Evolutionary conservation across 2,797 vertebrate genomes (phyloP), one percentile per base, ranked within the genome.

Genomic region (Zenarchopterus dispar): DNA sequence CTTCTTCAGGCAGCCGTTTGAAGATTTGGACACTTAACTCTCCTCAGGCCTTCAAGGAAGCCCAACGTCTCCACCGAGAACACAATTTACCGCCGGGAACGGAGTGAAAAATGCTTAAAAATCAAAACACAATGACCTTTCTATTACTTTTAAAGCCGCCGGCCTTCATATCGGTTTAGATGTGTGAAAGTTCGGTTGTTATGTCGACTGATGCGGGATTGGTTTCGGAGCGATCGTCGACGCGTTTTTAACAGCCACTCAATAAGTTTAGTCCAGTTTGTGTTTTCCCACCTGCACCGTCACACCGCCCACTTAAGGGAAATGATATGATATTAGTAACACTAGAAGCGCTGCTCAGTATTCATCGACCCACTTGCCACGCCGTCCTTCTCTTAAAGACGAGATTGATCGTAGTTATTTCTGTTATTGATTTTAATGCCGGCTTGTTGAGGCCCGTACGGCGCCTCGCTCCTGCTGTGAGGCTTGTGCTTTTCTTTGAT

Each of bases 361-460:
- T 72, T 71, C 77, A 91, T 94, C 56, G 90, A 93, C 73, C 73
- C 1, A 21, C 44, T 21, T 62, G 65, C 73, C 79, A 70, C 85
- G 86, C 86, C 47, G 22, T 62, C 73, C 68, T 70, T 56, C 75
- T 87, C 75, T 77, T 77, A 84, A 81, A 87, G 87, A 88, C 70
- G 63, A 90, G 88, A 91, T 84, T 71, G 84, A 93, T 92, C 89
- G 87, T 86, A 82, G 84, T 93, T 93, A 92, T 93, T 92, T 87
- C 87, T 68, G 64, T 66, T 93, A 93, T 94, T 92, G 92, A 94
- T 93, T 93, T 93, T 90, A 92, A 90, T 92, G 90, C 84, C 70
- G 81, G 70, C 62, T 78, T 83, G 78, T 88, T 88, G 62, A 76
- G 76, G 73, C 70, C 66, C 60, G 51, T 75, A 66, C 62, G 44